A percentile compares a stretch with the other conserved stretches of the same genome.
These are phyloP conservation scores for Anguilla megastoma DNA, from an alignment of 2,797 vertebrate genomes.

Conservation along the genomic window DNA sequence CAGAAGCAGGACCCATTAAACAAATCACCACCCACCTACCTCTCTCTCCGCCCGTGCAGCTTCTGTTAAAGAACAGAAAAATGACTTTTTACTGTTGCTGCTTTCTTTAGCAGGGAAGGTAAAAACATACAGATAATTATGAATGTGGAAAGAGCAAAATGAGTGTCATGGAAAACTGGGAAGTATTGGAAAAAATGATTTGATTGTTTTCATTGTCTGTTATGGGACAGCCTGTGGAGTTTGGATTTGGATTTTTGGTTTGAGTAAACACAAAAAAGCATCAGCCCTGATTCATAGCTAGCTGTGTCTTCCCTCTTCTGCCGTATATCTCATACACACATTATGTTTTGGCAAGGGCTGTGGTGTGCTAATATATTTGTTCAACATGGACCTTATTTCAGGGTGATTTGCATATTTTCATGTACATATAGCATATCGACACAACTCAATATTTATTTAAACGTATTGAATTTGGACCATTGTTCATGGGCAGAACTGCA, in stretches of 20 bases:
- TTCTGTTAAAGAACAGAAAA: background rate
- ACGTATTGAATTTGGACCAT: background rate
- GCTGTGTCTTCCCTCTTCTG: background rate
- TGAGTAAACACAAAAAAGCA: background rate
- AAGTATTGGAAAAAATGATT: background rate
- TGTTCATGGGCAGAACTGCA: background rate
- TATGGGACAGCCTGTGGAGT: no score
- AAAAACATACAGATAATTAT: background rate
- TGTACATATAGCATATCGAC: background rate
- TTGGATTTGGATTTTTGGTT: background rate
- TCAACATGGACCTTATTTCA: no score
- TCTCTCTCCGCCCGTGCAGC: background rate
- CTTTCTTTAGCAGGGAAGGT: constrained; percentile 15
- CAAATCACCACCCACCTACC: constrained; percentile 46
- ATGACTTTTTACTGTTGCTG: constrained; percentile 17
- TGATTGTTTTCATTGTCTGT: no score
- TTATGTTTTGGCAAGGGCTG: background rate
- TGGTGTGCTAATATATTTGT: background rate
- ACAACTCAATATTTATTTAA: background rate
- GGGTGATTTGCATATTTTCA: no score
- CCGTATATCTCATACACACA: background rate
- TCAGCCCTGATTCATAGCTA: background rate
- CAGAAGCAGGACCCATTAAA: constrained; percentile 48
- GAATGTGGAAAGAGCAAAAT: constrained; percentile 16
- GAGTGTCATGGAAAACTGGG: constrained; percentile 2